These are phyloP conservation scores for Orcinus orca DNA, from an alignment of 2,113 vertebrate species.

Conservation along the genomic window DNA sequence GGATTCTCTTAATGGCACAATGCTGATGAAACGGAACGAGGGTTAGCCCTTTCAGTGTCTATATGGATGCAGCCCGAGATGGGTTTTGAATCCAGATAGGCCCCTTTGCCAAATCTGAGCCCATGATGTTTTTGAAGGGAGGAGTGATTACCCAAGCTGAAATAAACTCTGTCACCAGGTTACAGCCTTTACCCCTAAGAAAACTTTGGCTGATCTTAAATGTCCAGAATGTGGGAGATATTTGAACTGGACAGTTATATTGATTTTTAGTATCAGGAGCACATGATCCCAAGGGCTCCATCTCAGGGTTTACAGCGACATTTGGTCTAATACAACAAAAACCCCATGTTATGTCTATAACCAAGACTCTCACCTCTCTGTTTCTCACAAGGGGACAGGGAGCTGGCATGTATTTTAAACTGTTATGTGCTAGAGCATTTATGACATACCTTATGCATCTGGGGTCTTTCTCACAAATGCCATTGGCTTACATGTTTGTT, in stretches of 20 bases:
- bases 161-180: background rate
- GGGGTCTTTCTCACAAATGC: background rate
- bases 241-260: background rate
- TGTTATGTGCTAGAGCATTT: background rate
- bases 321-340: background rate
- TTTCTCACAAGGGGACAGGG: background rate
- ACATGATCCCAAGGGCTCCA: background rate
- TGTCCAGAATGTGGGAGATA: background rate
- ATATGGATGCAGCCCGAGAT: background rate
- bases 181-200: background rate
- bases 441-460: background rate
- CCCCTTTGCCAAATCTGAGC: background rate
- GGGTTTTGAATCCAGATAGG: background rate
- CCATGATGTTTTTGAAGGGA: background rate
- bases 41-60: background rate
- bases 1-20: background rate
- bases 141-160: background rate
- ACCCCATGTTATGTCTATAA: background rate
- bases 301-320: background rate
- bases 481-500: background rate
- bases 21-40: background rate
- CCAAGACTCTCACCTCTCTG: background rate
- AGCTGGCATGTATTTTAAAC: background rate
- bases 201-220: slow-evolving; percentile 9
- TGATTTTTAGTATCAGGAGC: background rate